phyloP scores from a whole-genome alignment of 2,888 invertebrate species.

The Hyposoter didymator region DNA sequence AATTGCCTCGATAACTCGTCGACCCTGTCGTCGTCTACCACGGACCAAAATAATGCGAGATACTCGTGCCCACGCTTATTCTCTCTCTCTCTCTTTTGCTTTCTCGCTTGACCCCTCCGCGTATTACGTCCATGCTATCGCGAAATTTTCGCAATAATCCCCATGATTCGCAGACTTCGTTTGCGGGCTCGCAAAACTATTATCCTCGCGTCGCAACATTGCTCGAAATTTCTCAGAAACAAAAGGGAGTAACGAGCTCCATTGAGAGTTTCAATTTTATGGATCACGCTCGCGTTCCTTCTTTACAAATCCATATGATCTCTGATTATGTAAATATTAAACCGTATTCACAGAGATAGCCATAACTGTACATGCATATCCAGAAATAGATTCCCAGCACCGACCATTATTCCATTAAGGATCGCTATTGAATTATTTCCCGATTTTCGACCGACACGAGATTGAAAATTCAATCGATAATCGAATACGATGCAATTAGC shows the following conservation, averaged over 20 bases:
- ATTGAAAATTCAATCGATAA: conserved; percentile 64
- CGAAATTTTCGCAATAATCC: conserved; percentile 63
- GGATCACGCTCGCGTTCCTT: conserved; percentile 11
- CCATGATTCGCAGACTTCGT: conserved; percentile 52
- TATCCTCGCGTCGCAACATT: background rate
- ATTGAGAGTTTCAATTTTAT: background rate
- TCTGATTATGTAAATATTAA: background rate
- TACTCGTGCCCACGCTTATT: conserved; percentile 28
- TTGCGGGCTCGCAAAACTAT: conserved; percentile 42
- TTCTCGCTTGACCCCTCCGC: conserved; percentile 7
- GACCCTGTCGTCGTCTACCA: conserved; percentile 66
- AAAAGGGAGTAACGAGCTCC: background rate
- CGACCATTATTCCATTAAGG: conserved; percentile 57
- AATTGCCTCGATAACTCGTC: conserved; percentile 76
- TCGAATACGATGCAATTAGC: conserved; percentile 47
- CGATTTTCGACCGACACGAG: conserved; percentile 61
- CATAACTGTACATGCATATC: background rate
- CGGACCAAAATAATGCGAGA: conserved; percentile 60
- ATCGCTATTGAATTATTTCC: conserved; percentile 56
- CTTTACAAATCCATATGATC: background rate
- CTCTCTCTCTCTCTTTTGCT: background rate
- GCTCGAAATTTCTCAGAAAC: conserved; percentile 1
- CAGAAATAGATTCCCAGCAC: conserved; percentile 25
- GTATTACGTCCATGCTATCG: conserved; percentile 30
- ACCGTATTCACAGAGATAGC: background rate